Conservation (phyloP, 1,140 invertebrate species). For the Aphelenchoides avenae region DNA sequence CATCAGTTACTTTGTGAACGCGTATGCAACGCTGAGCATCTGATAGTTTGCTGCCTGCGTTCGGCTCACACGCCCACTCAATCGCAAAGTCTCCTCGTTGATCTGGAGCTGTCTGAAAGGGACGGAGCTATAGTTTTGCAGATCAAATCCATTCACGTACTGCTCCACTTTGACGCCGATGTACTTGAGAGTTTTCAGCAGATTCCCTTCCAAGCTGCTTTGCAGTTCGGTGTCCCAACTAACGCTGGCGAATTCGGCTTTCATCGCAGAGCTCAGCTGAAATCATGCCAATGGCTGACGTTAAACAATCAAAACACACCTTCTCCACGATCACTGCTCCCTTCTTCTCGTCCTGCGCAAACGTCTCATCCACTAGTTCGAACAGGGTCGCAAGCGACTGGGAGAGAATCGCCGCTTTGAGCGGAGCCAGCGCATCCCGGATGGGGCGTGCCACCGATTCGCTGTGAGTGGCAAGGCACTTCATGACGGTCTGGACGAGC, state of each 20-base stretch:
- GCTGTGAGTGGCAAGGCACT: slow-evolving; percentile 37
- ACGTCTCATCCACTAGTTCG: slow-evolving; percentile 42
- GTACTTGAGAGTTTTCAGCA: slow-evolving; percentile 40
- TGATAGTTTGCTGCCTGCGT: slow-evolving; percentile 44
- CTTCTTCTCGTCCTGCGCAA: slow-evolving; percentile 39
- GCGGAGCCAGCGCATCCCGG: slow-evolving; percentile 44
- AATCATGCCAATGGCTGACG: no score
- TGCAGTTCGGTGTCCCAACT: slow-evolving; percentile 42
- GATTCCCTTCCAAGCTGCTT: slow-evolving; percentile 37
- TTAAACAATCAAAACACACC: no score
- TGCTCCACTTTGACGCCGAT: slow-evolving; percentile 44
- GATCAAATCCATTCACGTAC: no score
- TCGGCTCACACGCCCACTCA: slow-evolving; percentile 39
- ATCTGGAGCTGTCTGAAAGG: slow-evolving; percentile 27
- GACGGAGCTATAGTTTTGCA: no score
- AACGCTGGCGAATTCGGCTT: slow-evolving; percentile 47
- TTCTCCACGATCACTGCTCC: slow-evolving; percentile 40
- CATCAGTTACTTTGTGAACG: slow-evolving; percentile 22
- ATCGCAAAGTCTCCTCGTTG: slow-evolving; percentile 33
- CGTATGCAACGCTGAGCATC: slow-evolving; percentile 46
- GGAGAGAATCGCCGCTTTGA: slow-evolving; percentile 47
- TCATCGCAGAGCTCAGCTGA: slow-evolving; percentile 43
- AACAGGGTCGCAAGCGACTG: slow-evolving; percentile 46
- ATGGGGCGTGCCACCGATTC: slow-evolving; percentile 34
- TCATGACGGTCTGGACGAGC: slow-evolving; percentile 43